Base-by-base conservation (phyloP, 2,113 vertebrate species). In the Catagonus wagneri region DNA sequence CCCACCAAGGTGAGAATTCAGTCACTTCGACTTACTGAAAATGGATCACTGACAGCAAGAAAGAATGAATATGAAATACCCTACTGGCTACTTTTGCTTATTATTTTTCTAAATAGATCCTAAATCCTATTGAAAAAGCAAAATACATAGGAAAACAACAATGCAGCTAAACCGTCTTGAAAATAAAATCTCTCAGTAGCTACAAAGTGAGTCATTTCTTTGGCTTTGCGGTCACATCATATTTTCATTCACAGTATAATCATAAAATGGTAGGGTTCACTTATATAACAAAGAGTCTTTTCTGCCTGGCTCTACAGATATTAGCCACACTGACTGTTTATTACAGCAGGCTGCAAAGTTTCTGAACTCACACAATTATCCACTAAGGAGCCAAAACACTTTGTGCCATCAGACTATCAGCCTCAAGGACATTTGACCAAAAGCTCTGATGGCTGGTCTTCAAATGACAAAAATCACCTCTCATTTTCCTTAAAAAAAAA, bases 131-230 rank as follows among this genome's bases (percentile, higher is more conserved):
- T 25, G 8, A 50, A 96, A 85, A 61, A 65, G n/a, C 44, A 72
- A 94, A 90, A 91, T 11, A 16, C 8, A 11, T 54, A 88, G 13
- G 75, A 92, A 96, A 92, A 52, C 66, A 91, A 85, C 29, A 44
- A 50, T 61, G 32, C 7, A 39, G 16, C 25, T 39, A 85, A 89
- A 72, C 29, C 27, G 75, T 22, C 63, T 78, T 50, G 34, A 94
- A 97, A 97, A 85, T 44, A 69, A 95, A 97, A 81, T 29, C 61
- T 93, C 60, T 79, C 65, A 58, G 12, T 68, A 97, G 61, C 65
- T 78, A 39, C 76, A 71, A 87, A 75, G n/a, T 29, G 54, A 93
- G 50, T 54, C 68, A 60, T 12, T 86, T 32, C 23, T 78, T 56
- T 71, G 29, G 68, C 52, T 97, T 76, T 52, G 71, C 75, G 87